Conservation (phyloP, 2,888 invertebrate species). For the Pocota personata region DNA sequence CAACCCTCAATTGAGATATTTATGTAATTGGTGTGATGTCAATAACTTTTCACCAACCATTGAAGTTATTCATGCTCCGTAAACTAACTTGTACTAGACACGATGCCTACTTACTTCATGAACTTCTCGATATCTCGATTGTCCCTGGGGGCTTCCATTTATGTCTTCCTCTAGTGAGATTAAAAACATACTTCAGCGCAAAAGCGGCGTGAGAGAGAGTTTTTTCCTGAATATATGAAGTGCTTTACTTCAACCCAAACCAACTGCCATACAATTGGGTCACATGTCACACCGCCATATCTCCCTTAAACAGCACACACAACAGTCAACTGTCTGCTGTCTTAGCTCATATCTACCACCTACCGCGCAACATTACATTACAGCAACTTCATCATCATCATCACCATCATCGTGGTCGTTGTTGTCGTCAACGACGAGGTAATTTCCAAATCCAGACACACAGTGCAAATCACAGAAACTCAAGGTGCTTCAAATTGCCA, state of each 20-base stretch:
- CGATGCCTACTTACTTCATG: too few relatives aligned
- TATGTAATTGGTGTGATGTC: too few relatives aligned
- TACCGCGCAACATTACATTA: constrained; percentile 53
- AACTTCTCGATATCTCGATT: too few relatives aligned
- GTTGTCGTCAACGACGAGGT: constrained; percentile 26
- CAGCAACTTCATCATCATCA: constrained; percentile 73
- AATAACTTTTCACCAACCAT: too few relatives aligned
- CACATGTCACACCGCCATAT: constrained; percentile 62
- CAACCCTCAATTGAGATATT: too few relatives aligned
- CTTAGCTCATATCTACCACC: constrained; percentile 67
- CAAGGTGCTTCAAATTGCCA: constrained; percentile 69
- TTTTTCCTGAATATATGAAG: too few relatives aligned
- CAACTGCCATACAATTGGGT: constrained; percentile 53
- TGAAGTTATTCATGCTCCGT: too few relatives aligned
- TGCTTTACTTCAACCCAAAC: constrained; percentile 35
- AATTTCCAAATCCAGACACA: constrained; percentile 71
- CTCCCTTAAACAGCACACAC: constrained; percentile 47
- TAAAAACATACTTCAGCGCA: too few relatives aligned
- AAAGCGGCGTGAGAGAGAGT: too few relatives aligned
- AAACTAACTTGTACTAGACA: too few relatives aligned
- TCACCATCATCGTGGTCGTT: constrained; percentile 42
- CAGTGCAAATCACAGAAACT: constrained; percentile 40
- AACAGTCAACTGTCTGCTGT: constrained; percentile 63
- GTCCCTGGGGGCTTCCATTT: too few relatives aligned
- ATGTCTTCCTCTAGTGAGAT: too few relatives aligned